Percentiles rank a stretch among this genome's conserved stretches.
Evolutionary conservation across 2,113 vertebrate species (phyloP).

Genomic region (Copsychus sechellarum): DNA sequence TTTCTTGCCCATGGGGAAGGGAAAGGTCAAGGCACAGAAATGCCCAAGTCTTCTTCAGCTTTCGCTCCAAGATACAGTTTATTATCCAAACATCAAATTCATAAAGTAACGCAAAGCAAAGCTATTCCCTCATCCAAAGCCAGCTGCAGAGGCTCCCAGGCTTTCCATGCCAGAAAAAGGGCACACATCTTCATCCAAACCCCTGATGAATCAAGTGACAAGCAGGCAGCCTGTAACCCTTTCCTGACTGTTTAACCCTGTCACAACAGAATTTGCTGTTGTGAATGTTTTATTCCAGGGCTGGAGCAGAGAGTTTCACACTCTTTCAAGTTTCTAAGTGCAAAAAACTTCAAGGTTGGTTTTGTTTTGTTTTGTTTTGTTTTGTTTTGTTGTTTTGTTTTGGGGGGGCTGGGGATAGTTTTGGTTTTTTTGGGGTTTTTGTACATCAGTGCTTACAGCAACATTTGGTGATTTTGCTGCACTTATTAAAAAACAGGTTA

Average conservation of each 20-base stretch:
- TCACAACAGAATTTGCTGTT: neutral
- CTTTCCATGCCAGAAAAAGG: conserved; percentile 55
- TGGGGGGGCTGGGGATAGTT: neutral
- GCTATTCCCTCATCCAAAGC: conserved; percentile 41
- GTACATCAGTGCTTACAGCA: neutral
- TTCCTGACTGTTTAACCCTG: conserved; percentile 33
- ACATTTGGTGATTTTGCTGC: neutral
- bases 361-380: neutral
- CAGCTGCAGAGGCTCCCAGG: conserved; percentile 53
- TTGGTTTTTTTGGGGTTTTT: neutral
- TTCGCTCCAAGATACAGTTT: neutral
- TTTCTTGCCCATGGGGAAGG: conserved; percentile 10
- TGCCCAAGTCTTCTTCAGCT: conserved; percentile 40
- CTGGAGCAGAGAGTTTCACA: neutral
- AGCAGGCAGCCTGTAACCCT: conserved; percentile 39
- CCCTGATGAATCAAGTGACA: conserved; percentile 40
- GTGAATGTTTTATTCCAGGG: neutral
- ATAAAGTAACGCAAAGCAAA: conserved; percentile 53
- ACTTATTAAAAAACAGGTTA: neutral
- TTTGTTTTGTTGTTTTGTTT: no score
- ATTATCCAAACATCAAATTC: conserved; percentile 57
- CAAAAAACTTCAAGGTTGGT: neutral
- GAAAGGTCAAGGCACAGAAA: conserved; percentile 52
- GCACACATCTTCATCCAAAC: conserved; percentile 49
- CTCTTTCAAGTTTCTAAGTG: neutral